Conservation (phyloP, 1,140 invertebrate genomes). For the Stegodyphus mimosarum region DNA sequence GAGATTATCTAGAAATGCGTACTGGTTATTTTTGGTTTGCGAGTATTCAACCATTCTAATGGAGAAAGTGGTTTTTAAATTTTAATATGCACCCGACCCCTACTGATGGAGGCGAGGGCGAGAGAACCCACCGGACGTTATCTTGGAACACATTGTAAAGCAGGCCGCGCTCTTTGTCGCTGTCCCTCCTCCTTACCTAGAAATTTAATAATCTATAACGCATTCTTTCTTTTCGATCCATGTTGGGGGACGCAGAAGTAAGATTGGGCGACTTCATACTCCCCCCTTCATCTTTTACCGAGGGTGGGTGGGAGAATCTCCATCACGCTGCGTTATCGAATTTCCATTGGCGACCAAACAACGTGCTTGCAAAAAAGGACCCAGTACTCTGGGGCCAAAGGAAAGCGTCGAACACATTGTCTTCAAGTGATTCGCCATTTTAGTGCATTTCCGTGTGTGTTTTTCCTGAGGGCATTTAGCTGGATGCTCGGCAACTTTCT, state of each 20-base stretch:
- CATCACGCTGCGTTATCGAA: slow-evolving; percentile 53
- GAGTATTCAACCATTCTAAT: too few species aligned
- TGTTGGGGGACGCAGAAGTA: too few species aligned
- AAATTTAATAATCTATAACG: slow-evolving; percentile 57
- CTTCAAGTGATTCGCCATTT: slow-evolving; percentile 14
- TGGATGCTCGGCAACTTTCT: too few species aligned
- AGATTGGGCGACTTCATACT: neutral
- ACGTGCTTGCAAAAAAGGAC: slow-evolving; percentile 38
- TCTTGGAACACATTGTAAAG: neutral
- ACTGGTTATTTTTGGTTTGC: too few species aligned
- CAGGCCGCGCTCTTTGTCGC: slow-evolving; percentile 26
- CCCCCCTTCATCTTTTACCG: neutral
- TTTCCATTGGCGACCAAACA: slow-evolving; percentile 37
- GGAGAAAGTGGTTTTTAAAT: too few species aligned
- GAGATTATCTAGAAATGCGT: too few species aligned
- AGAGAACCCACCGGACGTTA: slow-evolving; percentile 28
- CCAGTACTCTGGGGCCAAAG: neutral
- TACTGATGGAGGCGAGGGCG: neutral
- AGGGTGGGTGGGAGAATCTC: slow-evolving; percentile 4
- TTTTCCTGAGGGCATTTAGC: neutral
- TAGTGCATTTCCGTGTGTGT: neutral
- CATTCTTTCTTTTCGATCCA: slow-evolving; percentile 30
- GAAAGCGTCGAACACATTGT: neutral
- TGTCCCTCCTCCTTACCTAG: slow-evolving; percentile 18
- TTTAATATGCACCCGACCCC: slow-evolving; percentile 26